Evolutionary conservation across 2,888 invertebrate genomes (phyloP).

Genomic region (Ormia ochracea): DNA sequence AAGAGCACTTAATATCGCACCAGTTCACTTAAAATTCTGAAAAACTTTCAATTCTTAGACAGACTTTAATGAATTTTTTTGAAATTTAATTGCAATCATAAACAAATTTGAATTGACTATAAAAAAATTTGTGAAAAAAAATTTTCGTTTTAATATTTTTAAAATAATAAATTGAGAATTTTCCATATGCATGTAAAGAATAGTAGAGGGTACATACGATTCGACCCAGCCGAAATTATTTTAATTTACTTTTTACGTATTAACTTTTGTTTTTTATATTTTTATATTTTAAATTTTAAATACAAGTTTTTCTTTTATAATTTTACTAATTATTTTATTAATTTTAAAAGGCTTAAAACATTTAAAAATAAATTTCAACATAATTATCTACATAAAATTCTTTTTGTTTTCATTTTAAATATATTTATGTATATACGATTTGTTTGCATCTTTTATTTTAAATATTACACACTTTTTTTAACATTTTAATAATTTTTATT

Average conservation of each 20-base stretch:
- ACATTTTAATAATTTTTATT: slow-evolving; percentile 43
- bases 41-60: no score
- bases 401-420: slow-evolving; percentile 25
- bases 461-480: slow-evolving; percentile 56
- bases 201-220: background rate
- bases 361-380: slow-evolving; percentile 60
- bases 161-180: no score
- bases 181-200: no score
- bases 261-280: background rate
- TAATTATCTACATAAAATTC: slow-evolving; percentile 61
- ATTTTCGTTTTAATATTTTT: no score
- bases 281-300: background rate
- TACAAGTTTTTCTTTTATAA: slow-evolving; percentile 37
- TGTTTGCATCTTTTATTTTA: slow-evolving; percentile 19
- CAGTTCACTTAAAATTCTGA: no score
- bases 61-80: no score
- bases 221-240: background rate
- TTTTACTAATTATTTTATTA: slow-evolving; percentile 56
- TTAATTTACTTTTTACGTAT: background rate
- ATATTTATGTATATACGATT: slow-evolving; percentile 28
- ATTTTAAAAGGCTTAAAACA: slow-evolving; percentile 59
- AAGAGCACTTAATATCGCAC: no score
- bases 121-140: no score
- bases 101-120: no score
- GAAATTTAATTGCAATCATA: no score